A percentile compares a stretch with the other conserved stretches of the same genome.
phyloP scores from a whole-genome alignment of 2,797 vertebrate genomes.

The Lacerta bilineata region DNA sequence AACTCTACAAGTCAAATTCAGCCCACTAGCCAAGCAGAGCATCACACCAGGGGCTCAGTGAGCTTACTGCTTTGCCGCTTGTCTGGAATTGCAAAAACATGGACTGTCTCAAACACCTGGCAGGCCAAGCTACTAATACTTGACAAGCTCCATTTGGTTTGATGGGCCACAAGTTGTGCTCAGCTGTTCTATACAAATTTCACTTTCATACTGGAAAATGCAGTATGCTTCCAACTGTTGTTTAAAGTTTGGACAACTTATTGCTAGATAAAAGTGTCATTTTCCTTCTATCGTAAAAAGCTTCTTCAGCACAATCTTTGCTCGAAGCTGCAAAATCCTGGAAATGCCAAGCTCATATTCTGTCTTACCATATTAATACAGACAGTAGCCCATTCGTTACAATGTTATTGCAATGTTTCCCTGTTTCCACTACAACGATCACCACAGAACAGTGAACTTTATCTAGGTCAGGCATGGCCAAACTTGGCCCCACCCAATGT shows the following conservation, averaged over 20 bases:
- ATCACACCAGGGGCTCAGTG: conserved; percentile 12
- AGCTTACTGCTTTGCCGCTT: conserved; percentile 6
- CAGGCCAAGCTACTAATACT: not conserved
- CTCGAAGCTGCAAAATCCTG: not conserved
- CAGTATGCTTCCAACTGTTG: not conserved
- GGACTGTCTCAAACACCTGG: not conserved
- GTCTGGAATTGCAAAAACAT: not conserved
- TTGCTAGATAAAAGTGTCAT: not conserved
- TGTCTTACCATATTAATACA: not conserved
- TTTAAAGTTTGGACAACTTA: not conserved
- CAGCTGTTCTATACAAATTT: not conserved
- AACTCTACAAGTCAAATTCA: not conserved
- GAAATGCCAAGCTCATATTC: not conserved
- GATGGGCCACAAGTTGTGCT: not conserved
- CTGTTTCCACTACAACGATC: no score
- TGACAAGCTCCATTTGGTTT: not conserved
- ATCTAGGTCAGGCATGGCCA: no score
- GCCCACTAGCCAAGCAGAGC: not conserved
- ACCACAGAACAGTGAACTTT: not conserved
- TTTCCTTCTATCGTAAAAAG: not conserved
- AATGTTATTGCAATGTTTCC: not conserved
- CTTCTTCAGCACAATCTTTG: not conserved
- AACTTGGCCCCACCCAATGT: no score
- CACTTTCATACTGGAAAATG: not conserved
- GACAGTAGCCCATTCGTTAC: not conserved